Percentiles rank a stretch among this genome's conserved stretches.
phyloP scores from a whole-genome alignment of 2,888 invertebrate species.

The Oxycera nigricornis region DNA sequence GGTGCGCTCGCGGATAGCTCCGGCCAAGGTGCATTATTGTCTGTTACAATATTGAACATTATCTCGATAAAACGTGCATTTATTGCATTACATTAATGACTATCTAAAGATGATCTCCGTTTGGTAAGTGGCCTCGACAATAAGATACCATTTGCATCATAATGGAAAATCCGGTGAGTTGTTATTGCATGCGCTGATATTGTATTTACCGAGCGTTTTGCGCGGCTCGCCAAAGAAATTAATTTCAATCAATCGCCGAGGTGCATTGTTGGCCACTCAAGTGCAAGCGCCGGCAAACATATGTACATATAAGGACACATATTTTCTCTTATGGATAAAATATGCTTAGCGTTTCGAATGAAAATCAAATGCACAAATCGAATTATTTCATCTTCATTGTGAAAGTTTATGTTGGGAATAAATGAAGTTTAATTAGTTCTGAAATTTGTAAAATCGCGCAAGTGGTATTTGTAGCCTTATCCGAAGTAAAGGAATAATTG shows the following conservation, averaged over 20 bases:
- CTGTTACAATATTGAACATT: slow-evolving; percentile 9
- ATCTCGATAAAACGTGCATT: slow-evolving; percentile 20
- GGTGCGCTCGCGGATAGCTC: not conserved
- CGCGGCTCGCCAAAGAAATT: not conserved
- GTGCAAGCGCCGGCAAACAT: too few relatives aligned
- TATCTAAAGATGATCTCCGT: slow-evolving; percentile 25
- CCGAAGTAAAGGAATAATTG: too few relatives aligned
- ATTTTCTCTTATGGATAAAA: too few relatives aligned
- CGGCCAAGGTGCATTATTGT: slow-evolving; percentile 26
- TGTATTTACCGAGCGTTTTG: not conserved
- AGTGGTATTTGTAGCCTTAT: too few relatives aligned
- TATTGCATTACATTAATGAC: slow-evolving; percentile 31
- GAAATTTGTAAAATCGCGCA: too few relatives aligned
- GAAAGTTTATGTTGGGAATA: too few relatives aligned
- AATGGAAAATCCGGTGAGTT: slow-evolving; percentile 23
- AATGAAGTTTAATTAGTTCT: too few relatives aligned
- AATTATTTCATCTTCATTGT: too few relatives aligned
- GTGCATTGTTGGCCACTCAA: too few relatives aligned
- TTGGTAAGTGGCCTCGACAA: slow-evolving; percentile 18
- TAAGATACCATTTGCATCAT: slow-evolving; percentile 10
- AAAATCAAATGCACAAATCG: too few relatives aligned
- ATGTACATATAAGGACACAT: too few relatives aligned
- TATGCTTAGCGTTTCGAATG: too few relatives aligned
- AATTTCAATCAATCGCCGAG: not conserved
- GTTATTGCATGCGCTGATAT: not conserved